Evolutionary conservation across 2,888 invertebrate species (phyloP), one percentile per base, ranked within the genome.

Genomic region (Asteroscopus sphinx): DNA sequence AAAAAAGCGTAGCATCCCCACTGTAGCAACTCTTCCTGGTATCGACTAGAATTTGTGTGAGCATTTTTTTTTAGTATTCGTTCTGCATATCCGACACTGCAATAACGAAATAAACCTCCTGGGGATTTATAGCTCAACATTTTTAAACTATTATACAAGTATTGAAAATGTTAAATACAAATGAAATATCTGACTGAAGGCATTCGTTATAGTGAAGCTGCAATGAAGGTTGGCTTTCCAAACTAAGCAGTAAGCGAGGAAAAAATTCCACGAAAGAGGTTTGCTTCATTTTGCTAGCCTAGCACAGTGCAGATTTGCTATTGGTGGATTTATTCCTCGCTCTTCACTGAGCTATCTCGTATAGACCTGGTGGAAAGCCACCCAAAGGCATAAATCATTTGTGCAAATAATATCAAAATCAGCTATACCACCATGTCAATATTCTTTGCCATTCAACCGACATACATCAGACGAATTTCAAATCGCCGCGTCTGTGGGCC

Each of bases 11-110:
- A 48, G 52, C 48, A 55, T 42, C 46, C 44, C 40, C 60, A 15
- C 42, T 39, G 48, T 40, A 33, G 49, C 44, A 36, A 56, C 37
- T 26, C 40, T 53, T 55, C 37, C 56, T 44, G 56, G 42, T 55
- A 57, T 54, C 21, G 26, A 51, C 45, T 7, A 41, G 56, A 63
- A 54, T 68, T 56, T 51, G 40, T 52, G 56, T 57, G 40, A 48
- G 33, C 44, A 45, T 64, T 67, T 69, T 47, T 40, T 47, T 69
- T 66, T 44, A 44, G 40, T 39, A 51, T 69, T 63, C 57, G 39
- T 35, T 39, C 25, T 40, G 44, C 54, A 46, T 59, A 13, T 41
- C 48, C 39, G 21, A 40, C 48, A 36, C 25, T 8, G 28, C 8
- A 28, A 28, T n/a, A 8, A 8, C 28, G 45, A 67, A 67, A 66